phyloP scores from a whole-genome alignment of 92 coral and sea anemone species.

The Porites lobata region DNA sequence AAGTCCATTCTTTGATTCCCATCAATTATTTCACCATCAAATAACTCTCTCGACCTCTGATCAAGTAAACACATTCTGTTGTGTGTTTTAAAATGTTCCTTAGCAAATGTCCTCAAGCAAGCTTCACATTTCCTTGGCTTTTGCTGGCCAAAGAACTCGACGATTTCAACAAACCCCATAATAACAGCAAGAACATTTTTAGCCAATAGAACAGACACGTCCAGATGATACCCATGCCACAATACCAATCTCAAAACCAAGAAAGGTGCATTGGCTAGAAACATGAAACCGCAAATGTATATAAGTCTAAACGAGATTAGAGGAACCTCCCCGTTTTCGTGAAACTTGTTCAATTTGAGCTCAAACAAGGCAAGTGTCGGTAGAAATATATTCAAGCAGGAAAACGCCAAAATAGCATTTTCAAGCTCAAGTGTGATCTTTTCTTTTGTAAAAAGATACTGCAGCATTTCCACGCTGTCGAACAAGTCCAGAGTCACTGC shows the following conservation, averaged over 20 bases:
- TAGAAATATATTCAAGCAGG: slow-evolving; percentile 87
- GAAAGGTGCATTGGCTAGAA: slow-evolving; percentile 88
- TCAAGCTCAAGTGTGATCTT: slow-evolving; percentile 44
- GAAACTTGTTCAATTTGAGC: slow-evolving; percentile 87
- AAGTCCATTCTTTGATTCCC: not conserved
- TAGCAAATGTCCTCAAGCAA: slow-evolving; percentile 77
- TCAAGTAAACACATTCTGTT: not conserved
- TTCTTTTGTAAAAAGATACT: slow-evolving; percentile 79
- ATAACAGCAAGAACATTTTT: slow-evolving; percentile 85
- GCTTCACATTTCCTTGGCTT: slow-evolving; percentile 77
- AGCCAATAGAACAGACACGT: slow-evolving; percentile 83
- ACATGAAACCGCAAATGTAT: slow-evolving; percentile 82
- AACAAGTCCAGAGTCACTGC: slow-evolving; percentile 92
- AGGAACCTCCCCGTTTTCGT: slow-evolving; percentile 87
- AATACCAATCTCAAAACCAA: slow-evolving; percentile 79
- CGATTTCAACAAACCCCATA: slow-evolving; percentile 82
- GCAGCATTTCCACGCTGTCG: slow-evolving; percentile 95
- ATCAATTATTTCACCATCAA: not conserved
- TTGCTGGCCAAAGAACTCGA: slow-evolving; percentile 87
- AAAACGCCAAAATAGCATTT: slow-evolving; percentile 73
- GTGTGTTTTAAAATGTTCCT: slow-evolving; percentile 70
- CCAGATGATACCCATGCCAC: slow-evolving; percentile 78
- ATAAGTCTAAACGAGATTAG: slow-evolving; percentile 84
- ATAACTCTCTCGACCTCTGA: not conserved
- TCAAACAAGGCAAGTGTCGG: slow-evolving; percentile 92